Percentiles rank a stretch among this genome's conserved stretches.
These are phyloP conservation scores for Macrophya alboannulata DNA, from an alignment of 2,888 invertebrate species.

Conservation along the genomic window DNA sequence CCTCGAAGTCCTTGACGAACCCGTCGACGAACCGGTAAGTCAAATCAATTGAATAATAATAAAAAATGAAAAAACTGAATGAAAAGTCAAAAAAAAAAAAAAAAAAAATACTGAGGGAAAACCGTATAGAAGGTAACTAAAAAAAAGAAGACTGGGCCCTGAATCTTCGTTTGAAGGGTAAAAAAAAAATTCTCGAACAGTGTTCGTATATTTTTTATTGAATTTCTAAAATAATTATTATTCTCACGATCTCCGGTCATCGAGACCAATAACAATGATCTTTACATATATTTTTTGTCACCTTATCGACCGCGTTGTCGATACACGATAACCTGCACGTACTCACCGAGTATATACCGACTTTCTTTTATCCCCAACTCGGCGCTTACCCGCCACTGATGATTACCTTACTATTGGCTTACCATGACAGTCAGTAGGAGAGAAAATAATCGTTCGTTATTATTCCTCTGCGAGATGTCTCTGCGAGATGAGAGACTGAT, in stretches of 20 bases:
- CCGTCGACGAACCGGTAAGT: constrained; percentile 75
- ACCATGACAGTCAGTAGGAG: not conserved
- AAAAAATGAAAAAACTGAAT: no score
- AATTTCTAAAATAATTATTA: not conserved
- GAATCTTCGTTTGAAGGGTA: not conserved
- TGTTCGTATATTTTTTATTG: not conserved
- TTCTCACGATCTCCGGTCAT: not conserved
- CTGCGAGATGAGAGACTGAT: not conserved
- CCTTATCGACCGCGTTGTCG: constrained; percentile 46
- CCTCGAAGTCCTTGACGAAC: constrained; percentile 73
- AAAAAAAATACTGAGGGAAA: not conserved
- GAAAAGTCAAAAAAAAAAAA: not conserved
- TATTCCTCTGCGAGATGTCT: constrained; percentile 30
- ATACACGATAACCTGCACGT: constrained; percentile 18
- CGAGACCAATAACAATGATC: not conserved
- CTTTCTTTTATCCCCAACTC: not conserved
- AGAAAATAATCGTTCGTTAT: not conserved
- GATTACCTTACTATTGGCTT: not conserved
- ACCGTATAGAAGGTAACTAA: no score
- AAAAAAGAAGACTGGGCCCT: no score
- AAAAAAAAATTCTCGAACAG: not conserved
- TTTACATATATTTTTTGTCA: not conserved
- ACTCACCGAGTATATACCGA: constrained; percentile 44
- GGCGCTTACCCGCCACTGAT: constrained; percentile 20
- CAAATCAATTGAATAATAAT: not conserved